A percentile compares a stretch with the other conserved stretches of the same genome.
Conservation (phyloP, 2,113 vertebrate species). For the Pardalotus punctatus region DNA sequence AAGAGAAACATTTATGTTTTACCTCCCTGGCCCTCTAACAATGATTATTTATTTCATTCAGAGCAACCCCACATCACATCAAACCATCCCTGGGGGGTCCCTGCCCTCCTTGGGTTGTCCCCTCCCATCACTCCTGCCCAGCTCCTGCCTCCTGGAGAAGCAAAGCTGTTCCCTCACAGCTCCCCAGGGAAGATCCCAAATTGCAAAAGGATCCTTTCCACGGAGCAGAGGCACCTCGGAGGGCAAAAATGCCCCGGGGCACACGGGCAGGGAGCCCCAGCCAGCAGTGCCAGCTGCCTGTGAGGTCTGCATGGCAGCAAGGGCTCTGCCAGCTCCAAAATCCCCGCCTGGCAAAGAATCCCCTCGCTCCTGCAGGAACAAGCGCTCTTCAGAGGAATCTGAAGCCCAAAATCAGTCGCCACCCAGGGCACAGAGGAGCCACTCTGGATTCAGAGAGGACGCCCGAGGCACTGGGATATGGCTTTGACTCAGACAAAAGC, state of each 20-base stretch:
- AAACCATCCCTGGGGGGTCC: not conserved
- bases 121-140: not conserved
- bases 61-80: not conserved
- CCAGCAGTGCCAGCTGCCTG: not conserved
- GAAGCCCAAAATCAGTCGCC: not conserved
- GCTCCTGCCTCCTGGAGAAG: not conserved
- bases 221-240: not conserved
- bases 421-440: not conserved
- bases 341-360: not conserved
- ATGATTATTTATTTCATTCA: not conserved
- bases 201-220: not conserved
- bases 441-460: not conserved
- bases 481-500: conserved; percentile 9
- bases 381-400: not conserved
- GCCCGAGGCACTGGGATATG: not conserved
- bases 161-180: not conserved
- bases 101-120: not conserved
- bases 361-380: not conserved
- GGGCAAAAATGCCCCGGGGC: not conserved
- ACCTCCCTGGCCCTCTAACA: not conserved
- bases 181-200: not conserved
- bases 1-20: not conserved
- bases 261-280: not conserved
- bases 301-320: not conserved
- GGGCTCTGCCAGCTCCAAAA: not conserved